Evolutionary conservation across 2,888 invertebrate genomes (phyloP).

Genomic region (Linnaemya vulpina): DNA sequence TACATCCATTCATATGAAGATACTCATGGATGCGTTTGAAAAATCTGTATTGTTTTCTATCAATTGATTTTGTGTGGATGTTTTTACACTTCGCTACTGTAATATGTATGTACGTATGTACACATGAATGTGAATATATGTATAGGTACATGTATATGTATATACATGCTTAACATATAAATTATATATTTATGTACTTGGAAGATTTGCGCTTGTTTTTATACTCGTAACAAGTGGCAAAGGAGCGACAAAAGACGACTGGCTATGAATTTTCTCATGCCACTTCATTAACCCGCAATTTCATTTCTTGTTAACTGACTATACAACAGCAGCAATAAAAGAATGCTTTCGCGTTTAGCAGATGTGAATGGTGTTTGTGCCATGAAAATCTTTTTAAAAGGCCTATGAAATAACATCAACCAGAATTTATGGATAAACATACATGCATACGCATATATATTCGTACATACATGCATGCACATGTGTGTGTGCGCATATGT

Average conservation of each 20-base stretch:
- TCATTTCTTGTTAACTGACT: constrained; percentile 13
- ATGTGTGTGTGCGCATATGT: background rate
- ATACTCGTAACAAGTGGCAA: constrained; percentile 45
- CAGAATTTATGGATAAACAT: background rate
- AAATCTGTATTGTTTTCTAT: no score
- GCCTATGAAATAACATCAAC: constrained; percentile 13
- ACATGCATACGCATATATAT: constrained; percentile 3
- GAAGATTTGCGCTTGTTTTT: background rate
- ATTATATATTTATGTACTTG: background rate
- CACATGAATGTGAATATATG: background rate
- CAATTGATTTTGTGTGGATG: no score
- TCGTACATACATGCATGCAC: background rate
- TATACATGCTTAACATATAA: background rate
- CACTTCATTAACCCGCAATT: constrained; percentile 64
- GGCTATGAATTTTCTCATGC: constrained; percentile 57
- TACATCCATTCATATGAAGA: no score
- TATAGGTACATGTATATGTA: background rate
- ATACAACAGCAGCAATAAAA: constrained; percentile 19
- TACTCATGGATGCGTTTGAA: no score
- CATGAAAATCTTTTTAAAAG: constrained; percentile 17
- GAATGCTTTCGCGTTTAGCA: constrained; percentile 27
- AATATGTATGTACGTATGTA: no score
- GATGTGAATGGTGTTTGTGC: constrained; percentile 20
- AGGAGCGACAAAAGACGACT: constrained; percentile 17
- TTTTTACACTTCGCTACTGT: no score